These are phyloP conservation scores for Danio albolineatus DNA, from an alignment of 2,797 vertebrate species.

Conservation along the genomic window DNA sequence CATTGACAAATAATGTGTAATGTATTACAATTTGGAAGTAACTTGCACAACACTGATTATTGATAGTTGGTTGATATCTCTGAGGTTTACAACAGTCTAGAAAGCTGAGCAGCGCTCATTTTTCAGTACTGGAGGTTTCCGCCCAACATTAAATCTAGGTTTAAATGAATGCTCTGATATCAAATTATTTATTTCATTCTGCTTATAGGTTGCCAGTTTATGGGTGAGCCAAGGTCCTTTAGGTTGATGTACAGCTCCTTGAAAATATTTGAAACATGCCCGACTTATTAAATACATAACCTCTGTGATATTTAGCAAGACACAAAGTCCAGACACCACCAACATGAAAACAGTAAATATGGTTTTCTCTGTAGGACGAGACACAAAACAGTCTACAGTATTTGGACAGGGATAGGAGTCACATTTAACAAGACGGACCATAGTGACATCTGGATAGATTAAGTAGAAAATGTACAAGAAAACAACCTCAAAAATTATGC, in stretches of 20 bases:
- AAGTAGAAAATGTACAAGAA: no score
- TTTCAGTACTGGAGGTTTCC: no score
- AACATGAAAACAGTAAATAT: constrained; percentile 81
- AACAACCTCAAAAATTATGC: no score
- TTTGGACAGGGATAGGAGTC: constrained; percentile 80
- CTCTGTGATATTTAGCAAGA: constrained; percentile 78
- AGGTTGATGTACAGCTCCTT: constrained; percentile 79
- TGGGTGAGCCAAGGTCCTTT: constrained; percentile 81
- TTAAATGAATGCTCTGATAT: constrained; percentile 81
- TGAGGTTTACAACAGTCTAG: no score
- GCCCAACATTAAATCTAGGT: constrained; percentile 58
- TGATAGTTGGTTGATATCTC: no score
- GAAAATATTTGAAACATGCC: constrained; percentile 82
- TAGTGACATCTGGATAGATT: constrained; percentile 89
- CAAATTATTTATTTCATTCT: constrained; percentile 92
- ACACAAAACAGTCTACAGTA: constrained; percentile 80
- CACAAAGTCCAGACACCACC: constrained; percentile 73
- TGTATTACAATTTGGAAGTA: no score
- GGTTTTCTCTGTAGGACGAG: constrained; percentile 43
- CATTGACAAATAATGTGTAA: no score
- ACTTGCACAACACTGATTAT: no score
- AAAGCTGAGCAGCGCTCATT: no score
- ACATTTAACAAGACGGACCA: constrained; percentile 84
- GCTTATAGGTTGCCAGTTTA: constrained; percentile 87
- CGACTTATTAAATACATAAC: constrained; percentile 87